phyloP scores from a whole-genome alignment of 30 jellyfish, hydroid and myxozoan genomes.

The Hydractinia echinata region DNA sequence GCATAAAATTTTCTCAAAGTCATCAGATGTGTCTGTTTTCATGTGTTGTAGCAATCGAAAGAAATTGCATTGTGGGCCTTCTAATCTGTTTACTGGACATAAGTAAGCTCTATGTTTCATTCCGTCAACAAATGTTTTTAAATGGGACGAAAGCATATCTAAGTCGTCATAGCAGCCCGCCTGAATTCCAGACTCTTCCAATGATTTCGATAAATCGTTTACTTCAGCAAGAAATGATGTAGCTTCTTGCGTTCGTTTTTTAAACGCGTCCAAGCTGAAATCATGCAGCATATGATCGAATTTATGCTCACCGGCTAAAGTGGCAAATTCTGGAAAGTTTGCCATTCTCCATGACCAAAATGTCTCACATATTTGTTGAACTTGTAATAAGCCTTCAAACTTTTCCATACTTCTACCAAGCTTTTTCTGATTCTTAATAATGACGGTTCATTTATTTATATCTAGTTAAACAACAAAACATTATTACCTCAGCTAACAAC shows the following conservation, averaged over 20 bases:
- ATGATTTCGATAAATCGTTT: not conserved
- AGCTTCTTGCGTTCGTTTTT: not conserved
- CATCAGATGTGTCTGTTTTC: conserved; percentile 13
- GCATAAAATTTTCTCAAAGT: not conserved
- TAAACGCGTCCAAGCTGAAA: not conserved
- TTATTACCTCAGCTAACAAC: no score
- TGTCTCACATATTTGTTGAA: not conserved
- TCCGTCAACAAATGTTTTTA: not conserved
- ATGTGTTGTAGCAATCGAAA: not conserved
- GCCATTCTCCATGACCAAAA: conserved; percentile 15
- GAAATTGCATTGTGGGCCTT: conserved; percentile 14
- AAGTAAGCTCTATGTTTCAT: not conserved
- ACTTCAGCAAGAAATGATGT: not conserved
- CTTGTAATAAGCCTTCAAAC: no score
- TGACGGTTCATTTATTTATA: no score
- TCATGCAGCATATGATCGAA: not conserved
- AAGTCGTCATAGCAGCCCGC: not conserved
- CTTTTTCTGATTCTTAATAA: no score
- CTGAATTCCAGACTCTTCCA: not conserved
- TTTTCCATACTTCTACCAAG: no score
- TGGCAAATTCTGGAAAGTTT: conserved; percentile 19
- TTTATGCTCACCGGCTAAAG: conserved; percentile 14
- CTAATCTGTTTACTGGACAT: conserved; percentile 4
- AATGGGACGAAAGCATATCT: not conserved
- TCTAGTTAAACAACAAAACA: no score